Evolutionary conservation across 2,113 vertebrate species (phyloP).

Genomic region (Planiliza haematocheilus): DNA sequence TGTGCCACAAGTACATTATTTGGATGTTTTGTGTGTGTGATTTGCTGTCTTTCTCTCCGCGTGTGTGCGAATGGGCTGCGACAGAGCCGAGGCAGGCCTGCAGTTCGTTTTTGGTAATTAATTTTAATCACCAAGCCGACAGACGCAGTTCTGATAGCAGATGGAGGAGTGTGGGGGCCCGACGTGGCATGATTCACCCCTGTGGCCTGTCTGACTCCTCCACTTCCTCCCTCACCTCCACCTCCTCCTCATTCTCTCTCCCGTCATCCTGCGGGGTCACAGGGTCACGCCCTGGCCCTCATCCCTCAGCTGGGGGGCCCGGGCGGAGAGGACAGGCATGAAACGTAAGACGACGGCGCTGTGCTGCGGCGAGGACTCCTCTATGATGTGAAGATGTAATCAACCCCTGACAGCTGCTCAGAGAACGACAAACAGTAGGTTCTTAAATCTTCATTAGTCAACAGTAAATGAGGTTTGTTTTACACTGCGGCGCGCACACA

Average conservation of each 20-base stretch:
- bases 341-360: slow-evolving; percentile 50
- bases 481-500: slow-evolving; percentile 54
- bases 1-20: slow-evolving; percentile 4
- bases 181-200: slow-evolving; percentile 34
- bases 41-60: slow-evolving; percentile 2
- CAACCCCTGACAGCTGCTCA: slow-evolving; percentile 72
- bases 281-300: slow-evolving; percentile 32
- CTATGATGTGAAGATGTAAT: slow-evolving; percentile 69
- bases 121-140: slow-evolving; percentile 73
- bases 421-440: slow-evolving; percentile 68
- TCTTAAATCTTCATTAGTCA: slow-evolving; percentile 81
- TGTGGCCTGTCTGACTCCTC: slow-evolving; percentile 43
- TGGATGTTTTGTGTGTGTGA: slow-evolving; percentile 11
- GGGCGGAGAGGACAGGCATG: slow-evolving; percentile 38
- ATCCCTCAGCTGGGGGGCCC: slow-evolving; percentile 19
- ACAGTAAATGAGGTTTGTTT: slow-evolving; percentile 76
- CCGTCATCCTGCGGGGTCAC: slow-evolving; percentile 50
- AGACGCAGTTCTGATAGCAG: slow-evolving; percentile 61
- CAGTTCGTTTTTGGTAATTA: slow-evolving; percentile 64
- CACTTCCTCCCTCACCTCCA: slow-evolving; percentile 45
- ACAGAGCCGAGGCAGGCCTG: slow-evolving; percentile 39
- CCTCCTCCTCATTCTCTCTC: slow-evolving; percentile 18
- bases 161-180: slow-evolving; percentile 60
- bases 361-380: slow-evolving; percentile 29
- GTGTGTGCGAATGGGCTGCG: slow-evolving; percentile 19